Evolutionary conservation across 2,113 vertebrate genomes (phyloP), one percentile per base, ranked within the genome.

Genomic region (Etheostoma cragini): DNA sequence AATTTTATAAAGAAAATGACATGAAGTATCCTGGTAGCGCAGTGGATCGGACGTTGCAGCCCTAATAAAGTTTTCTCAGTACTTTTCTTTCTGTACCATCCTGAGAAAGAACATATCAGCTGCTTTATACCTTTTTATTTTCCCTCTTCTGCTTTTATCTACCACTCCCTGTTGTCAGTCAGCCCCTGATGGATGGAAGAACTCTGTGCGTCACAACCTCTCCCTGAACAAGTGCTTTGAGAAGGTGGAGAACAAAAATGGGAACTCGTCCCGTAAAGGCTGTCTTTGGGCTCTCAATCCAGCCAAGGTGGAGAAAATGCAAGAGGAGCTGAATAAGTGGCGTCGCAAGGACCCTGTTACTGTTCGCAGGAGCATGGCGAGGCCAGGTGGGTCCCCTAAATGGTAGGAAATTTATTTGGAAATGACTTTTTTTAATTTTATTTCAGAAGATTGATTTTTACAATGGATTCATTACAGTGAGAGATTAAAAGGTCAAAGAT

Each of bases 211-310:
- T 53, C 98, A 99, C 95, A 99, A 99, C 75, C 95, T 99, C 1
- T 99, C 98, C 21, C 88, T 99, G 87, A 99, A 99, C 94, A 99
- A 99, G 83, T 99, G 98, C 90, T 99, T 99, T n/a, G 96, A 98
- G 92, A 99, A 99, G 83, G 96, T 99, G 5, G 98, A 99, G 89
- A 98, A 97, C 91, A 98, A 98, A 84, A 96, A 95, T 0, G 96
- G 97, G 8, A 97, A 94, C 82, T 96, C 96, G 0, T 99, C 97
- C 24, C 88, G 98, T 4, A 99, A 99, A 83, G 98, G 98, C 68
- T 99, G 98, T 13, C 73, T 99, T 52, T 99, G 98, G 98, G 96
- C 97, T 46, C 96, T 99, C 72, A 99, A 99, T 49, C 97, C 98
- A 0, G 96, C 96, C 92, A 99, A 98, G 90, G 96, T 99, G 0